Conservation (phyloP, 2,888 invertebrate species). For the Acanthosepion pharaonis region DNA sequence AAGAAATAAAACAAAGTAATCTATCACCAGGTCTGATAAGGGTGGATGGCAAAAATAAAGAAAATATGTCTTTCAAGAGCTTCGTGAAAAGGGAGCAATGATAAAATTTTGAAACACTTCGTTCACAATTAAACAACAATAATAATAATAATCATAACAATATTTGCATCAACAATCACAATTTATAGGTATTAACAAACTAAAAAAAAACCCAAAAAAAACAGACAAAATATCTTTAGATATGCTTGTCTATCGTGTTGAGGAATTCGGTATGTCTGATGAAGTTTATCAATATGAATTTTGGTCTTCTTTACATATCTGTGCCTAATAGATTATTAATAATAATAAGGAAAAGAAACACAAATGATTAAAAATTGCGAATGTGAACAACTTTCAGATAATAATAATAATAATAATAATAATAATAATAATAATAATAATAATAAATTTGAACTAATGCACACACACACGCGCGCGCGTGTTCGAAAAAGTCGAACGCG, state of each 20-base stretch:
- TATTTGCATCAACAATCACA: too few relatives aligned
- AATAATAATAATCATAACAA: not conserved
- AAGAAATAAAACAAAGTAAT: not conserved
- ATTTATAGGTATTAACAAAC: not conserved
- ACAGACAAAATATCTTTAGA: not conserved
- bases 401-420: slow-evolving; percentile 21
- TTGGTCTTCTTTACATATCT: not conserved
- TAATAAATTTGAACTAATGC: not conserved
- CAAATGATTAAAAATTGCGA: not conserved
- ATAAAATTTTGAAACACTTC: not conserved
- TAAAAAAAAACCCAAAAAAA: not conserved
- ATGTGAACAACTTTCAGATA: not conserved
- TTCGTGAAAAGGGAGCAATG: not conserved
- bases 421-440: slow-evolving; percentile 18
- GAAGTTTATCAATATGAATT: not conserved
- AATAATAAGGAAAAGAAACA: not conserved
- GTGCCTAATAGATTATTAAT: not conserved
- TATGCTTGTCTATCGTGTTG: not conserved
- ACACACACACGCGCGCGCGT: slow-evolving; percentile 13
- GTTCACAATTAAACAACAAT: not conserved
- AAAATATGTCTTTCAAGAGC: not conserved
- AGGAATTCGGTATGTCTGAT: not conserved
- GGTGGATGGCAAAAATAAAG: not conserved
- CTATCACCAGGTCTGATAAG: not conserved
- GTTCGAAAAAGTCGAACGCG: not conserved